A percentile compares a stretch with the other conserved stretches of the same genome.
Evolutionary conservation across 2,113 vertebrate species (phyloP).

Genomic region (Rhinopomastus cyanomelas): DNA sequence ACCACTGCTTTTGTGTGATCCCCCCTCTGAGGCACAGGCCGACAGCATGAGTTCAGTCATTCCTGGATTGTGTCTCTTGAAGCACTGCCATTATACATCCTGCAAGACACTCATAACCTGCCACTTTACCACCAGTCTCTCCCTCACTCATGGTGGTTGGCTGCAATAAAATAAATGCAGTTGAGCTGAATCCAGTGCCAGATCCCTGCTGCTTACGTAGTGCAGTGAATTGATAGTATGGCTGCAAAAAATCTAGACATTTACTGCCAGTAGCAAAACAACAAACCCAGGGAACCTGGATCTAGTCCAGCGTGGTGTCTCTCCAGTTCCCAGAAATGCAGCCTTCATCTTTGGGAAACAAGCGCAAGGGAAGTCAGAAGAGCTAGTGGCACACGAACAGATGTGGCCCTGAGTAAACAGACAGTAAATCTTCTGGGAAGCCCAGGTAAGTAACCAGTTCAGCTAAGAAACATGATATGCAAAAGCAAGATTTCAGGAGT

Average conservation of each 20-base stretch:
- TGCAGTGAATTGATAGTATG: background rate
- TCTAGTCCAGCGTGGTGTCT: background rate
- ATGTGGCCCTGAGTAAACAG: background rate
- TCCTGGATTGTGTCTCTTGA: background rate
- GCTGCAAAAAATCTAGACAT: background rate
- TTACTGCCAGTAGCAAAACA: constrained; percentile 23
- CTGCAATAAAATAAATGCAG: constrained; percentile 1
- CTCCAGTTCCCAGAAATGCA: background rate
- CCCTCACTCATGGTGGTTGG: background rate
- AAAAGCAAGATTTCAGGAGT: background rate
- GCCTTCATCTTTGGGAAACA: background rate
- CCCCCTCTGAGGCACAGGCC: background rate
- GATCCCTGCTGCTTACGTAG: background rate
- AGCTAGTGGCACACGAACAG: background rate
- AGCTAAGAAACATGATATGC: background rate
- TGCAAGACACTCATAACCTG: background rate
- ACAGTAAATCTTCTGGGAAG: background rate
- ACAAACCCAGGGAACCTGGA: background rate
- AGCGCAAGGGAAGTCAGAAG: background rate
- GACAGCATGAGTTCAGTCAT: background rate
- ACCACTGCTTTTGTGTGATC: background rate
- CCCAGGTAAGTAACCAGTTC: background rate
- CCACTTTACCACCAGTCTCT: background rate
- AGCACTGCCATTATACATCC: background rate
- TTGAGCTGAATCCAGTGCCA: background rate